Evolutionary conservation across 2,797 vertebrate genomes (phyloP), one percentile per base, ranked within the genome.

Genomic region (Halcyon leucocephala): DNA sequence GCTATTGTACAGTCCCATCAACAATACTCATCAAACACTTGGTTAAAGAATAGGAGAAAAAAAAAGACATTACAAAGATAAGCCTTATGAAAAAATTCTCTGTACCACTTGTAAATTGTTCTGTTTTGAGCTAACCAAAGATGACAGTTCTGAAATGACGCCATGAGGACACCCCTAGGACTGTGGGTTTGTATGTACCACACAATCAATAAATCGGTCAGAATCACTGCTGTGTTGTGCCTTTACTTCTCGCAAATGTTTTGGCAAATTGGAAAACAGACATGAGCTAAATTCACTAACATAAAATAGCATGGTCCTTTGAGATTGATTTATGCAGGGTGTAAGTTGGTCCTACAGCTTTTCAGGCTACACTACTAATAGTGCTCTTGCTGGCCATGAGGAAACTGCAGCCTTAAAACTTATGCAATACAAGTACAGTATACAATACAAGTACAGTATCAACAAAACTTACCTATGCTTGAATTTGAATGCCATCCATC

Each of bases 1-100:
- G 9, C 73, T 82, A 92, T 94, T 97, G 94, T 97, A 93, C 39
- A 24, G 70, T 58, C 42, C 37, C 82, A 90, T 72, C 72, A 95
- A 79, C 92, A 95, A 93, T 62, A 44, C 65, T 88, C 57, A 82
- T 61, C 80, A 82, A 96, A 86, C 46, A 69, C 62, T 84, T 66
- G 29, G 46, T 58, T 84, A 58, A 81, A 71, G 54, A 84, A 93
- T 58, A 33, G 79, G 64, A 10, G 46, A 35, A 35, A 7, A 76
- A 71, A 71, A 74, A 48, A 86, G 49, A 71, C 37, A 37, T 86
- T 83, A 86, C 61, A 93, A 37, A 76, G 69, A 58, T n/a, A 83
- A 94, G 55, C 42, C 58, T 67, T 79, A 29, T 33, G 58, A 94
- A 93, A 90, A 95, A 90, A 58, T 48, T 79, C 35, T 74, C 51